Percentiles rank a stretch among this genome's conserved stretches.
Evolutionary conservation across 2,797 vertebrate species (phyloP).

Genomic region (Rhadinocentrus ornatus): DNA sequence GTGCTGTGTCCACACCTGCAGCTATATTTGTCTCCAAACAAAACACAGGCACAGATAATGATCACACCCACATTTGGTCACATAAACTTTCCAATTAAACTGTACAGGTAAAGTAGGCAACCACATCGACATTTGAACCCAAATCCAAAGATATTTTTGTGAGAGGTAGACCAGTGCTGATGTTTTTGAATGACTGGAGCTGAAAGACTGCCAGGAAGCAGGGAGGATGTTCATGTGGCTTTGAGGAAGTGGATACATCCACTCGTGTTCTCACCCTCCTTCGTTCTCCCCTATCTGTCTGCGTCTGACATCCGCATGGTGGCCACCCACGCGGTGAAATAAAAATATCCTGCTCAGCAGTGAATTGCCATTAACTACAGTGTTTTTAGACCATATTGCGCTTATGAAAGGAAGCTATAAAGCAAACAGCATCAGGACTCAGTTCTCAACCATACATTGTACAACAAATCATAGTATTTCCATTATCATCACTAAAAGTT

Average conservation of each 20-base stretch:
- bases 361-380: constrained; percentile 24
- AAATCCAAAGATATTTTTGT: constrained; percentile 6
- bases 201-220: neutral
- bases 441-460: neutral
- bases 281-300: constrained; percentile 44
- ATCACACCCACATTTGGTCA: neutral
- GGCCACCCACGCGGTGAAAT: constrained; percentile 61
- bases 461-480: neutral
- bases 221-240: constrained; percentile 40
- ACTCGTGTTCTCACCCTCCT: constrained; percentile 46
- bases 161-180: neutral
- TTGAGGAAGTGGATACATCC: constrained; percentile 66
- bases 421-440: neutral
- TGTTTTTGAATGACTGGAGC: neutral
- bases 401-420: neutral
- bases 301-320: constrained; percentile 57
- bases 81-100: neutral
- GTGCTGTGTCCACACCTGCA: neutral
- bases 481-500: neutral
- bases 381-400: constrained; percentile 37
- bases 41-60: neutral
- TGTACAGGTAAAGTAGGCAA: neutral
- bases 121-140: neutral
- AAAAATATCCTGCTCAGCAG: constrained; percentile 66
- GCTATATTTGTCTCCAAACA: neutral